Conservation (phyloP, 2,888 invertebrate genomes). For the Ctena decussata region DNA sequence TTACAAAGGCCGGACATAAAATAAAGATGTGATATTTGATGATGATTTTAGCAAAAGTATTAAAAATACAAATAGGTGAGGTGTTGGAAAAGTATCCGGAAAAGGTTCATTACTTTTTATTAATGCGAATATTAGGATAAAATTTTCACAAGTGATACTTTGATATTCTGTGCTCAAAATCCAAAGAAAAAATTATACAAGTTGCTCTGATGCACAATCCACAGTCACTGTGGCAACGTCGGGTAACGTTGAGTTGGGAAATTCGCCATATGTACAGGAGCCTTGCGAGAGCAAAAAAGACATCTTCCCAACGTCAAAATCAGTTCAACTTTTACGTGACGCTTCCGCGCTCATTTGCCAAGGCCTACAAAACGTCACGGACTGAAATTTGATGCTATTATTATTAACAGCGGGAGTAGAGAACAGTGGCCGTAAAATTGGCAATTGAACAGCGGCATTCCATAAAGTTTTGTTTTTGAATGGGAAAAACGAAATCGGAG, state of each 20-base stretch:
- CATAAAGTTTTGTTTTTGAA: neutral
- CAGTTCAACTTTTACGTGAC: neutral
- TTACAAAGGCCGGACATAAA: too few species aligned
- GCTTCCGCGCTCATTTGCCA: neutral
- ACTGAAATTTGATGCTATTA: neutral
- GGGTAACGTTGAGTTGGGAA: neutral
- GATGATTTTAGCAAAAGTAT: too few species aligned
- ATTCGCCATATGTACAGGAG: neutral
- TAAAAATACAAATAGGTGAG: too few species aligned
- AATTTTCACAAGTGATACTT: too few species aligned
- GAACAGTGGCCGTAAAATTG: neutral
- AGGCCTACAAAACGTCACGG: neutral
- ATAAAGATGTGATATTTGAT: too few species aligned
- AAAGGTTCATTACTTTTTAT: neutral
- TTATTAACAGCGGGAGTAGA: neutral
- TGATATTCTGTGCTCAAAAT: neutral
- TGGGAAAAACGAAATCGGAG: neutral
- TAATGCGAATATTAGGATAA: neutral
- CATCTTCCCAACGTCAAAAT: neutral
- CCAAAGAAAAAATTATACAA: neutral
- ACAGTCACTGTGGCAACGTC: neutral
- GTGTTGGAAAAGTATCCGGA: neutral
- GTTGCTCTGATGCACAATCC: neutral
- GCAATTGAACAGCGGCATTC: neutral
- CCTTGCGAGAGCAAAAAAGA: neutral